phyloP scores from a whole-genome alignment of 2,888 invertebrate species.

The Drosophila paranaensis region DNA sequence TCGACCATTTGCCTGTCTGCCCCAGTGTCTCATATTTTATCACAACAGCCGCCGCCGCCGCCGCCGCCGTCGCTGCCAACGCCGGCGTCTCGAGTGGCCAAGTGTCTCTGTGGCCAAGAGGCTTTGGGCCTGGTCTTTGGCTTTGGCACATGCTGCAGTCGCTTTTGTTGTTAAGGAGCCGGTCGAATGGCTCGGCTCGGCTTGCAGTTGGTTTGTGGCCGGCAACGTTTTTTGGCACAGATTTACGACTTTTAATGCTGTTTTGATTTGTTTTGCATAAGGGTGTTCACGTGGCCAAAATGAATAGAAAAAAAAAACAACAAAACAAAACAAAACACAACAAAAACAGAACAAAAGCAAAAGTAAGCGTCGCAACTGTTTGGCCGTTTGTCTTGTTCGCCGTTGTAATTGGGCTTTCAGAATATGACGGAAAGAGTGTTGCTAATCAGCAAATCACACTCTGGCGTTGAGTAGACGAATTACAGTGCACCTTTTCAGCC shows the following conservation, averaged over 20 bases:
- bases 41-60: slow-evolving; percentile 47
- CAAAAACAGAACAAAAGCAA: slow-evolving; percentile 14
- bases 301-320: slow-evolving; percentile 8
- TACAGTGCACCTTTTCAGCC: slow-evolving; percentile 57
- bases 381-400: slow-evolving; percentile 65
- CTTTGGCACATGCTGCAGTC: slow-evolving; percentile 76
- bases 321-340: slow-evolving; percentile 9
- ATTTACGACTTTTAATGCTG: slow-evolving; percentile 78
- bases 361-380: slow-evolving; percentile 57
- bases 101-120: slow-evolving; percentile 69
- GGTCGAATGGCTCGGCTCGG: slow-evolving; percentile 29
- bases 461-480: slow-evolving; percentile 79
- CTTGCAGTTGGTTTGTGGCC: slow-evolving; percentile 18
- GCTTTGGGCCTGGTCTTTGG: slow-evolving; percentile 57
- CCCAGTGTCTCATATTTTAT: slow-evolving; percentile 81
- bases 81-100: slow-evolving; percentile 71
- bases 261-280: slow-evolving; percentile 81
- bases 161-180: slow-evolving; percentile 61
- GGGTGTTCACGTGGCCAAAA: slow-evolving; percentile 74
- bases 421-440: slow-evolving; percentile 83
- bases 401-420: slow-evolving; percentile 77
- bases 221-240: slow-evolving; percentile 70
- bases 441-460: slow-evolving; percentile 83
- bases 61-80: slow-evolving; percentile 21
- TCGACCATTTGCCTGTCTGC: slow-evolving; percentile 70